A percentile compares a stretch with the other conserved stretches of the same genome.
Evolutionary conservation across 2,113 vertebrate genomes (phyloP).

Genomic region (Sylvietta virens): DNA sequence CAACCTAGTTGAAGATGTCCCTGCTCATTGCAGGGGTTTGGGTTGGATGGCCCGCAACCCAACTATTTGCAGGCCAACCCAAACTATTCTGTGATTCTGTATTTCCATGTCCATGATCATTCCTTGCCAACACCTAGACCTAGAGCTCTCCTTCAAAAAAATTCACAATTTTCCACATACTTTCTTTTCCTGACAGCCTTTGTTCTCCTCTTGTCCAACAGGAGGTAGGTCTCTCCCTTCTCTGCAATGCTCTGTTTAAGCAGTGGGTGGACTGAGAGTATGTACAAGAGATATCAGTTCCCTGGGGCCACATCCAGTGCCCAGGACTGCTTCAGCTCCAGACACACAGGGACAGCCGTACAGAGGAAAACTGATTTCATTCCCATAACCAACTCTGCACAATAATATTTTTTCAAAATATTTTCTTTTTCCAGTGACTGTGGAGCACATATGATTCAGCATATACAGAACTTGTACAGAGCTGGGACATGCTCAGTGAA

Average conservation of each 20-base stretch:
- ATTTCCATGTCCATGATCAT: not conserved
- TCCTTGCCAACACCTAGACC: not conserved
- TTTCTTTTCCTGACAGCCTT: not conserved
- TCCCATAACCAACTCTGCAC: not conserved
- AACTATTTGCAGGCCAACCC: too few relatives aligned
- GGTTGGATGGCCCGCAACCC: not conserved
- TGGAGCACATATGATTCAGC: not conserved
- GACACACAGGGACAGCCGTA: rapidly evolving
- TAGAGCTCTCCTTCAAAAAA: not conserved
- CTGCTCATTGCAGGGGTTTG: not conserved
- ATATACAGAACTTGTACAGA: not conserved
- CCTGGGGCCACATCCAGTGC: not conserved
- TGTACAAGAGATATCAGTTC: not conserved
- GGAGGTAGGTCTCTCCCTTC: not conserved
- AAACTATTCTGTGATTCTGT: not conserved
- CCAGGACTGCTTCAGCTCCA: not conserved
- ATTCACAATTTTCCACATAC: not conserved
- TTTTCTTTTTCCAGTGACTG: not conserved
- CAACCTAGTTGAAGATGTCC: not conserved
- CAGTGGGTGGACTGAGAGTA: not conserved
- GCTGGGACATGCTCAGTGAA: not conserved
- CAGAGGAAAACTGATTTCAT: not conserved
- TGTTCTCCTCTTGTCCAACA: not conserved
- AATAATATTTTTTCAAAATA: not conserved
- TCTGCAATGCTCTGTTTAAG: not conserved